Base-by-base conservation (phyloP, 2,888 invertebrate genomes). In the Ceraclea dissimilis region DNA sequence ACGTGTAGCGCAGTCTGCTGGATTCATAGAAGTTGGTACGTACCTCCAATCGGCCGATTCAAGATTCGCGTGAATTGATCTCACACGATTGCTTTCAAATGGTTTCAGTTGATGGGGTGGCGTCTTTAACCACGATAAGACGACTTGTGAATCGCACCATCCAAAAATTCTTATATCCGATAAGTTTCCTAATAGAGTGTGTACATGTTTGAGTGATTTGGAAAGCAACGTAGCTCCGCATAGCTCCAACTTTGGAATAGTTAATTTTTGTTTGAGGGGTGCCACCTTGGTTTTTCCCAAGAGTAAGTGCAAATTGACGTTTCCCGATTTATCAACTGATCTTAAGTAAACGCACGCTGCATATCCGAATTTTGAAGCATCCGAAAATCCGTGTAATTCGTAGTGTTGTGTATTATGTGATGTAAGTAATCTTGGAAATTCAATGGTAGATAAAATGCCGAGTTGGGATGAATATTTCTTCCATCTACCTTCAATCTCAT, bases 201-300 rank as follows among this genome's bases (percentile, higher is more conserved):
- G 20, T 5, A 46, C 18, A 46, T 46, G 20, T 46, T 20, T 46
- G 19, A 46, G 20, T 20, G 20, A 46, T 20, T 19, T 46, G 2
- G 46, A 17, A 4, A 46, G 19, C 6, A 46, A 20, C 13, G 16
- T 16, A 5, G 46, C 46, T 46, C 46, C 46, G 13, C 46, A 46
- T 46, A 46, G 13, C 20, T 46, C 46, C 18, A 46, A 4, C 20
- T 18, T 46, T 46, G 46, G 46, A 10, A 20, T 46, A 18, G 46
- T 46, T 46, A 46, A 46, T 46, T 46, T 46, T 46, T 46, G 17
- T 46, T 46, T 46, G 18, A 46, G 2, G 4, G 46, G 46, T 46
- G 46, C 46, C 18, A 46, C 46, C 20, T 46, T 46, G 13, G 19
- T 46, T 20, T 46, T 46, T 46, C 19, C 46, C 16, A 46, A 20